Evolutionary conservation across 2,888 invertebrate genomes (phyloP).

Genomic region (Pollenia griseotomentosa): DNA sequence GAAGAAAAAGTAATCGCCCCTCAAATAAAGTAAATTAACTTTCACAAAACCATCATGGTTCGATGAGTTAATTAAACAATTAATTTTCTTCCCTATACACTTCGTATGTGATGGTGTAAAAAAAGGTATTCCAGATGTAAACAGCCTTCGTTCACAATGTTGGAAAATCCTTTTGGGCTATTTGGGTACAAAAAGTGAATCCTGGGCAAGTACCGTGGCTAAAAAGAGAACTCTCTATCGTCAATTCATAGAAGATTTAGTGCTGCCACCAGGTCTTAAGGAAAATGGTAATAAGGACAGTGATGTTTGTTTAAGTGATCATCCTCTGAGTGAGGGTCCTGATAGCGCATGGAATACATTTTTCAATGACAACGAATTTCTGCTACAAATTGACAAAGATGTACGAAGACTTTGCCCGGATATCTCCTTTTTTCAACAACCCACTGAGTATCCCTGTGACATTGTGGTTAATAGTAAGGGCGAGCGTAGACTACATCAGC

Average conservation of each 20-base stretch:
- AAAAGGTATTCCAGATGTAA: constrained; percentile 94
- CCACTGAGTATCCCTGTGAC: constrained; percentile 95
- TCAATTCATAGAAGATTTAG: constrained; percentile 94
- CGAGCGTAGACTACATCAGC: constrained; percentile 92
- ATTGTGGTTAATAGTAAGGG: constrained; percentile 92
- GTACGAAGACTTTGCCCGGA: constrained; percentile 97
- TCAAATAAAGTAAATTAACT: constrained; percentile 48
- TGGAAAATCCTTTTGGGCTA: constrained; percentile 96
- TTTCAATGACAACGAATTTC: constrained; percentile 98
- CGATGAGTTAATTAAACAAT: constrained; percentile 31
- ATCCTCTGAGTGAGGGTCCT: constrained; percentile 97
- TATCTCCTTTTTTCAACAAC: constrained; percentile 97
- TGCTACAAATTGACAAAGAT: constrained; percentile 99
- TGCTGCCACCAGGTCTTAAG: constrained; percentile 91
- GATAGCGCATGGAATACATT: constrained; percentile 97
- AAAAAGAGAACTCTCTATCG: constrained; percentile 92
- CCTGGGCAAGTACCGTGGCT: constrained; percentile 88
- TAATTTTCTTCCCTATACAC: constrained; percentile 34
- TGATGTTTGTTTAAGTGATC: constrained; percentile 85
- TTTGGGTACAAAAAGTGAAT: constrained; percentile 88
- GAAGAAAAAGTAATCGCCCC: constrained; percentile 45
- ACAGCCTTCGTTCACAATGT: constrained; percentile 91
- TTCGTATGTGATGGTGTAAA: not conserved
- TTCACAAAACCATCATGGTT: constrained; percentile 45
- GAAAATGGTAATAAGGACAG: constrained; percentile 69